Percentiles rank a stretch among this genome's conserved stretches.
Conservation (phyloP, 2,797 vertebrate species). For the Gobio occitaniae region DNA sequence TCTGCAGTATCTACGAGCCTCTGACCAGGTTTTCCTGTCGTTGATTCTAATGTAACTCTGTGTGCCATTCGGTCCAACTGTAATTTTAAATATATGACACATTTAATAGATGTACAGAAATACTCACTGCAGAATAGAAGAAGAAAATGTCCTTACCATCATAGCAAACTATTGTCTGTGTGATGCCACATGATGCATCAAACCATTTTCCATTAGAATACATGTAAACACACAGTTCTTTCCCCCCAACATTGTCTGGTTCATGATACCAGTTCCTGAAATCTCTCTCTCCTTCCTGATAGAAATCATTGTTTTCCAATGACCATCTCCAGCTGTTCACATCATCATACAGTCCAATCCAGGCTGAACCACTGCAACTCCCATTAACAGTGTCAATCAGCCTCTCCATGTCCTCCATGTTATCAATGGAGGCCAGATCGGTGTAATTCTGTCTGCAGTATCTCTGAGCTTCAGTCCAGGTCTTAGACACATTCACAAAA, state of each 20-base stretch:
- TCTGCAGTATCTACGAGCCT: background rate
- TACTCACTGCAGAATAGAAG: no score
- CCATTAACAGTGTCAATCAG: background rate
- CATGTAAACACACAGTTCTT: conserved; percentile 22
- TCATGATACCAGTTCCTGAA: conserved; percentile 34
- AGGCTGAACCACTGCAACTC: background rate
- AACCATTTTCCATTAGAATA: background rate
- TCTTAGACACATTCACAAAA: conserved; percentile 44
- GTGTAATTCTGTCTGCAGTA: conserved; percentile 44
- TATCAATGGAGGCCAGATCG: conserved; percentile 50
- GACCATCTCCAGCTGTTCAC: conserved; percentile 32
- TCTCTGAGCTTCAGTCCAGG: conserved; percentile 58
- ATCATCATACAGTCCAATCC: background rate
- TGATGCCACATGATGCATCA: background rate
- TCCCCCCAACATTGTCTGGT: background rate
- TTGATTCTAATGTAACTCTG: background rate
- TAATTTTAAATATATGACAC: background rate
- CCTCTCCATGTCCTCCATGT: conserved; percentile 44
- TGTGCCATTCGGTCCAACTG: conserved; percentile 7
- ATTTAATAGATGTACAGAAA: no score
- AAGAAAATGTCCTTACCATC: conserved; percentile 35
- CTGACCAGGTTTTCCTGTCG: background rate
- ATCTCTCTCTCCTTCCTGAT: conserved; percentile 41
- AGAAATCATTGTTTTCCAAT: conserved; percentile 11
- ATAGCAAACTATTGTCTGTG: conserved; percentile 29